Evolutionary conservation across 2,888 invertebrate species (phyloP), one percentile per base, ranked within the genome.

Genomic region (Agrochola lota): DNA sequence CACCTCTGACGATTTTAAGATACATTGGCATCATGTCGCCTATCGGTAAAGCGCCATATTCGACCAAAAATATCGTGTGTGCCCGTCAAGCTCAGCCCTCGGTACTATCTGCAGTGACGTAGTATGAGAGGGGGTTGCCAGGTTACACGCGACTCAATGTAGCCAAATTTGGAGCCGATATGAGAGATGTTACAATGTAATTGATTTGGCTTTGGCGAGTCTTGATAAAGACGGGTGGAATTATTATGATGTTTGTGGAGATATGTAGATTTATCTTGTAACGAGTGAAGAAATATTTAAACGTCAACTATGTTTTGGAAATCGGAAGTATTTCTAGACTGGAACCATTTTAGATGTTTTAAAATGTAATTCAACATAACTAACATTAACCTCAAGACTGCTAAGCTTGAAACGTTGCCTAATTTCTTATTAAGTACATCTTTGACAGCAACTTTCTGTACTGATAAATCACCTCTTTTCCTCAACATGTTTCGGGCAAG

Each of bases 91-190:
- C 69, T 73, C 64, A 67, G 63, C 74, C 68, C 75, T 77, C 70
- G 57, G 40, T 67, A 63, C 72, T 84, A 84, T 81, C 84, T 84
- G 64, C 76, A 40, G 77, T 80, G 74, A 86, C 71, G 68, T 74
- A 82, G 76, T 70, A 60, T 57, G 35, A 43, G 26, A 72, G 74
- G 66, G 84, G 59, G 77, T 77, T 80, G 81, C 84, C 75, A 74
- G 49, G 69, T 2, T 68, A 68, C 60, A 17, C n/a, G 35, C 55
- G 59, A 68, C 52, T 63, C 59, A 66, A 66, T 74, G 59, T 63
- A 35, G 57, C 70, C 62, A 75, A 46, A 71, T 67, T 52, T 55
- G 30, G 23, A 84, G 20, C 55, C 15, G 8, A n/a, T n/a, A n/a
- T n/a, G n/a, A 57, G 35, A 59, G 8, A 67, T 49, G n/a, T 78